These are phyloP conservation scores for Paratrypauchen microcephalus DNA, from an alignment of 2,797 vertebrate species.

Conservation along the genomic window DNA sequence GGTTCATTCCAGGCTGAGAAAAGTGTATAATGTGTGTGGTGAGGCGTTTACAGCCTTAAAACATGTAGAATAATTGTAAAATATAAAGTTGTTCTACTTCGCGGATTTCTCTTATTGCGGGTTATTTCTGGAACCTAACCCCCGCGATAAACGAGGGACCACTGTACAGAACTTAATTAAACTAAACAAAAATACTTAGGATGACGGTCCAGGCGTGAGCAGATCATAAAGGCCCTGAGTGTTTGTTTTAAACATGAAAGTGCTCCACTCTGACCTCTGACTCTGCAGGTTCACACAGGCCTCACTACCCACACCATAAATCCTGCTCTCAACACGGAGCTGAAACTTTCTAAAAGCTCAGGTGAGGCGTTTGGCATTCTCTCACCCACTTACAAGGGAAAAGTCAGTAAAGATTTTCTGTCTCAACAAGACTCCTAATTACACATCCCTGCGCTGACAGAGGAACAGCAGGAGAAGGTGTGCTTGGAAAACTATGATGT, in stretches of 20 bases:
- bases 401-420: constrained; percentile 26
- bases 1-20: too few relatives aligned
- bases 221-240: background rate
- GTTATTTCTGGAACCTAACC: too few relatives aligned
- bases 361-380: constrained; percentile 10
- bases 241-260: background rate
- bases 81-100: too few relatives aligned
- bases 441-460: constrained; percentile 10
- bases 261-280: too few relatives aligned
- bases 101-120: too few relatives aligned
- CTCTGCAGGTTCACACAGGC: constrained; percentile 16
- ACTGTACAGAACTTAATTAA: too few relatives aligned
- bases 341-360: constrained; percentile 8
- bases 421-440: constrained; percentile 35
- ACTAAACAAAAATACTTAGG: too few relatives aligned
- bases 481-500: constrained; percentile 23
- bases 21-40: too few relatives aligned
- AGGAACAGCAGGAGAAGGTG: constrained; percentile 25
- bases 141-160: too few relatives aligned
- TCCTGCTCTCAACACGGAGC: constrained; percentile 9
- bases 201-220: background rate
- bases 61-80: too few relatives aligned
- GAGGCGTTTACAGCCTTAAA: too few relatives aligned
- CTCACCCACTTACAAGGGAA: constrained; percentile 8
- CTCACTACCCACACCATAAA: constrained; percentile 2